A percentile compares a stretch with the other conserved stretches of the same genome.
Evolutionary conservation across 2,888 invertebrate genomes (phyloP).

Genomic region (Adelognathus sp.): DNA sequence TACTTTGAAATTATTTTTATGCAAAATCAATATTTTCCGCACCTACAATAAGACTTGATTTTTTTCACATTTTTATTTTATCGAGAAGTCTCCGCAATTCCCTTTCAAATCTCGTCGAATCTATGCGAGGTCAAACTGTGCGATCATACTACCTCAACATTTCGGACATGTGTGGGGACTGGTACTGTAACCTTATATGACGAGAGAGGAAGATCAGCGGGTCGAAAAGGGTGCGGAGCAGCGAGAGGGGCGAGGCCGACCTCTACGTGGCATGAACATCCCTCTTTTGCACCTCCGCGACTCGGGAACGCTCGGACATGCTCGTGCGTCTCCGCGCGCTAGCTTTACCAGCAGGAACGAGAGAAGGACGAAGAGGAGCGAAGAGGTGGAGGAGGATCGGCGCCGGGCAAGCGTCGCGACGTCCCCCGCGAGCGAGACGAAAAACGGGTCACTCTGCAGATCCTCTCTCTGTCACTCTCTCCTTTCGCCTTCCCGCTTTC

Average conservation of each 20-base stretch:
- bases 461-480: conserved; percentile 11
- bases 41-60: too few species aligned
- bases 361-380: conserved; percentile 35
- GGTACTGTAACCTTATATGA: neutral
- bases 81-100: too few species aligned
- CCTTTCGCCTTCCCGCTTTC: conserved; percentile 29
- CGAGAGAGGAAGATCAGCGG: conserved; percentile 1
- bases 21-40: too few species aligned
- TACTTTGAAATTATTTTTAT: neutral
- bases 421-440: conserved; percentile 69
- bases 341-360: conserved; percentile 48
- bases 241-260: conserved; percentile 59
- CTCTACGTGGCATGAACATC: conserved; percentile 36
- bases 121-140: too few species aligned
- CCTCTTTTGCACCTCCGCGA: conserved; percentile 63
- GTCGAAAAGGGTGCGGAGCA: conserved; percentile 25
- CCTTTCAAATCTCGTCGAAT: too few species aligned
- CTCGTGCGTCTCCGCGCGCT: conserved; percentile 62
- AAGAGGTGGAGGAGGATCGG: conserved; percentile 43
- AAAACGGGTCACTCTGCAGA: conserved; percentile 73
- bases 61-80: too few species aligned
- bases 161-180: neutral
- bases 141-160: too few species aligned
- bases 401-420: conserved; percentile 56
- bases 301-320: conserved; percentile 63